These are phyloP conservation scores for Philopotamus ludificatus DNA, from an alignment of 1,140 invertebrate genomes.

Conservation along the genomic window DNA sequence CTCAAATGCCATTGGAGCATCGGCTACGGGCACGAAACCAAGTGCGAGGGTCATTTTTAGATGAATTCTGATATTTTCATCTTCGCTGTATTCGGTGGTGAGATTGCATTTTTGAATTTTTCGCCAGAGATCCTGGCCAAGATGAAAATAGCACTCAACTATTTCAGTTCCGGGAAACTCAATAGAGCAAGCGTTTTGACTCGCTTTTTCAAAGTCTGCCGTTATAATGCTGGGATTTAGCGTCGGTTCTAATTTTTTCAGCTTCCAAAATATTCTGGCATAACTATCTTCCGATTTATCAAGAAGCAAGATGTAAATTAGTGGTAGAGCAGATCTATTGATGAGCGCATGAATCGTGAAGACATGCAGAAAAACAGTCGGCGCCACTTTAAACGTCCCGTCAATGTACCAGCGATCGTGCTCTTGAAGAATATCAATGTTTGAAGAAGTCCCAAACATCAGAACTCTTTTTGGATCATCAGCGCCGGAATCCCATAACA, in stretches of 20 bases:
- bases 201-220: constrained; percentile 12
- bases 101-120: constrained; percentile 3
- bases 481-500: constrained; percentile 1
- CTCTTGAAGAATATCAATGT: too few species aligned
- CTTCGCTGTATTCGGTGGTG: constrained; percentile 1
- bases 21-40: constrained; percentile 10
- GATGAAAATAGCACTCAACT: constrained; percentile 10
- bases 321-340: too few species aligned
- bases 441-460: too few species aligned
- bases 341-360: too few species aligned
- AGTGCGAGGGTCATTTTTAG: constrained; percentile 13
- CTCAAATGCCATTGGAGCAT: constrained; percentile 11
- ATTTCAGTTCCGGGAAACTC: constrained; percentile 4
- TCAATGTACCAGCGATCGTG: too few species aligned
- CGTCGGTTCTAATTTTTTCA: neutral
- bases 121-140: constrained; percentile 15
- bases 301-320: too few species aligned
- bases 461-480: neutral
- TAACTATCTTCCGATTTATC: too few species aligned
- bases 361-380: too few species aligned
- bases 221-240: constrained; percentile 8
- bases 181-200: constrained; percentile 11
- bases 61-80: constrained; percentile 19
- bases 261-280: neutral
- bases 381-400: too few species aligned